Evolutionary conservation across 2,113 vertebrate genomes (phyloP).

Genomic region (Callopanchax toddi): DNA sequence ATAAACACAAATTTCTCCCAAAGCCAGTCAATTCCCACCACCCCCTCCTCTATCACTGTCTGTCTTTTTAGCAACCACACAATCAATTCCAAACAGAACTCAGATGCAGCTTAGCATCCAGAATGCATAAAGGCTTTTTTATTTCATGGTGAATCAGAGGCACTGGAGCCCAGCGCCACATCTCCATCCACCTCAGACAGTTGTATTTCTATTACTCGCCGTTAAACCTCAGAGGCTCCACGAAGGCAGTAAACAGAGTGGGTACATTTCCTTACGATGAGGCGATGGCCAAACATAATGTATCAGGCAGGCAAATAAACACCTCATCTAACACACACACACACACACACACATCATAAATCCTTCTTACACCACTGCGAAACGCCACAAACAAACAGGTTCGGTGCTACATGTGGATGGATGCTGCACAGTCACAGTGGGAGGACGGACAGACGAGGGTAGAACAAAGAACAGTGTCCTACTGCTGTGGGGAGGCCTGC

Average conservation of each 20-base stretch:
- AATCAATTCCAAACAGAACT: constrained; percentile 76
- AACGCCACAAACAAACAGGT: constrained; percentile 52
- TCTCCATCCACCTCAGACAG: constrained; percentile 68
- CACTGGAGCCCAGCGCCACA: constrained; percentile 49
- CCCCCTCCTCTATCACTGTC: constrained; percentile 40
- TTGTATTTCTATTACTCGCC: constrained; percentile 69
- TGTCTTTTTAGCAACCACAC: constrained; percentile 70
- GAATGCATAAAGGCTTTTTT: constrained; percentile 64
- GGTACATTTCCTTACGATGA: constrained; percentile 68
- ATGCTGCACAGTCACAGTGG: constrained; percentile 52
- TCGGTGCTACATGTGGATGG: constrained; percentile 52
- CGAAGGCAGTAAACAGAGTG: constrained; percentile 62
- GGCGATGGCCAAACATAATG: constrained; percentile 64
- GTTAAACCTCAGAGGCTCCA: constrained; percentile 64
- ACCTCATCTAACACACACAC: constrained; percentile 23
- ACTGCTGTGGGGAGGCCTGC: constrained; percentile 79
- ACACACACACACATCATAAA: constrained; percentile 11
- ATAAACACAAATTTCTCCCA: constrained; percentile 65
- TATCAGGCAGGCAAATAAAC: constrained; percentile 67
- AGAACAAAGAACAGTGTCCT: constrained; percentile 79
- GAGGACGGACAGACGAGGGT: constrained; percentile 50
- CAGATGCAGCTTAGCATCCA: constrained; percentile 66
- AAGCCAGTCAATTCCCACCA: constrained; percentile 57
- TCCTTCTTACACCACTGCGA: constrained; percentile 20
- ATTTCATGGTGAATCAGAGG: constrained; percentile 61